Percentiles rank a stretch among this genome's conserved stretches.
Conservation (phyloP, 1,140 invertebrate genomes). For the Wasmannia auropunctata region DNA sequence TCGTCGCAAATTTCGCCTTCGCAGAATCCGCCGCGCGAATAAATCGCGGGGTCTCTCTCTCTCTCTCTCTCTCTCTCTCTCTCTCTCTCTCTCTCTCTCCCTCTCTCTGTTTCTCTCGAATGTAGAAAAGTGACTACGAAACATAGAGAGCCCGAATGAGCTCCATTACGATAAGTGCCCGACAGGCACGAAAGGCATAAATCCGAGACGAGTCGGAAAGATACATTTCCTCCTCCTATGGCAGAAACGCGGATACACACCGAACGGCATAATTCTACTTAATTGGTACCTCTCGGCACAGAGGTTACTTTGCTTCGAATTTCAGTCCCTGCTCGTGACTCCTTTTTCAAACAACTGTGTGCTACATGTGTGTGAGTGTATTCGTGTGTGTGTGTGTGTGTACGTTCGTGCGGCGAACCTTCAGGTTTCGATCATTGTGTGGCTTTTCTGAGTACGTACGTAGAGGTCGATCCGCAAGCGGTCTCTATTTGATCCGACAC, state of each 20-base stretch:
- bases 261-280: conserved; percentile 52
- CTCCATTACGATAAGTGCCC: conserved; percentile 58
- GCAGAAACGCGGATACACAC: conserved; percentile 53
- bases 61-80: conserved; percentile 37
- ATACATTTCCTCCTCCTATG: conserved; percentile 53
- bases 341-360: conserved; percentile 27
- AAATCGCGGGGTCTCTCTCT: conserved; percentile 34
- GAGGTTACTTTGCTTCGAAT: conserved; percentile 49
- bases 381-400: background rate
- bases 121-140: conserved; percentile 47
- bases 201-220: conserved; percentile 49
- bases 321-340: conserved; percentile 34
- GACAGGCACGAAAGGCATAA: conserved; percentile 53
- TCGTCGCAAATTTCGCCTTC: conserved; percentile 55
- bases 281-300: conserved; percentile 54
- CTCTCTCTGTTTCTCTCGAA: conserved; percentile 32
- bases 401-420: conserved; percentile 35
- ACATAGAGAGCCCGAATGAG: conserved; percentile 33
- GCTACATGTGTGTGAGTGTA: background rate
- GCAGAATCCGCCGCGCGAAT: conserved; percentile 41
- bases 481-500: conserved; percentile 39
- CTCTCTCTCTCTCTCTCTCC: conserved; percentile 34
- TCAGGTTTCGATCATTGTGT: conserved; percentile 32
- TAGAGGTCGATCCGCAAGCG: background rate
- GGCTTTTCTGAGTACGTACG: background rate